phyloP scores from a whole-genome alignment of 2,888 invertebrate species.

The Tribolium freemani region DNA sequence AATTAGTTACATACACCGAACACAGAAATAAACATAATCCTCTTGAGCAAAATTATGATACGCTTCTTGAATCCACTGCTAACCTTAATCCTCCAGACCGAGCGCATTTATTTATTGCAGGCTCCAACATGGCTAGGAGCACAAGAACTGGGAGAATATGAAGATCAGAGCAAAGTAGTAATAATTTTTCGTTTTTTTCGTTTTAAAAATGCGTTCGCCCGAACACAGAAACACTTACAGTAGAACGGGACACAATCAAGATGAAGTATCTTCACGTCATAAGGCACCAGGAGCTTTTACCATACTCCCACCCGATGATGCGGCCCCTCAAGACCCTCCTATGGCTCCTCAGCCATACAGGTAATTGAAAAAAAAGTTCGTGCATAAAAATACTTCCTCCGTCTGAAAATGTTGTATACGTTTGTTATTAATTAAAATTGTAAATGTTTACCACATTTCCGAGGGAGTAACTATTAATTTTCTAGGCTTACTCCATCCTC shows the following conservation, averaged over 20 bases:
- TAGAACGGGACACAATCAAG: conserved; percentile 56
- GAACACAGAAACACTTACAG: conserved; percentile 53
- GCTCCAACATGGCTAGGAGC: neutral
- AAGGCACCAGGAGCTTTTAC: conserved; percentile 66
- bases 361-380: conserved; percentile 49
- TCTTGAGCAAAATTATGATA: conserved; percentile 26
- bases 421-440: no score
- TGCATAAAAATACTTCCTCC: neutral
- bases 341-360: conserved; percentile 63
- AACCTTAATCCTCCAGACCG: conserved; percentile 15
- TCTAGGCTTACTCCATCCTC: conserved; percentile 58
- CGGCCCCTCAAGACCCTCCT: conserved; percentile 62
- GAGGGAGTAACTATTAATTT: neutral
- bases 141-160: conserved; percentile 3
- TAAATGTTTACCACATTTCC: no score
- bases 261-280: conserved; percentile 62
- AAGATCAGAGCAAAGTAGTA: conserved; percentile 37
- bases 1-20: conserved; percentile 42
- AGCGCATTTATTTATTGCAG: conserved; percentile 5
- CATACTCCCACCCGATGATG: conserved; percentile 62
- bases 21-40: conserved; percentile 40
- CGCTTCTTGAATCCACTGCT: conserved; percentile 17
- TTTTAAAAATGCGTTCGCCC: conserved; percentile 60
- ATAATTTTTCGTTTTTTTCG: conserved; percentile 33
- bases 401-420: neutral